Evolutionary conservation across 2,797 vertebrate genomes (phyloP).

Genomic region (Rhinophrynus dorsalis): DNA sequence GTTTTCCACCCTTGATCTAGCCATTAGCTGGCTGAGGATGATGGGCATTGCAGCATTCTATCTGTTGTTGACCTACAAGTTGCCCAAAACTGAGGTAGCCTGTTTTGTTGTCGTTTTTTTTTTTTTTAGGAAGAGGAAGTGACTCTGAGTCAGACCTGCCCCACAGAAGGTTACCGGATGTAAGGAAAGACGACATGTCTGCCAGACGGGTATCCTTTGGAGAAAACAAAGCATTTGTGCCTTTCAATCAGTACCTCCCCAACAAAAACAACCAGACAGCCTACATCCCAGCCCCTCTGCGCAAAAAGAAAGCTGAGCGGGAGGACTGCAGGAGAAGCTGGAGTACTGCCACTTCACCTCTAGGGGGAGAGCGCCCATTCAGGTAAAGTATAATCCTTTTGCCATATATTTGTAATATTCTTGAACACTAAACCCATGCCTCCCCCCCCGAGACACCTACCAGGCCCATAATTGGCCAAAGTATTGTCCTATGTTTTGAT

Average conservation of each 20-base stretch:
- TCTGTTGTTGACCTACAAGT: too few species aligned
- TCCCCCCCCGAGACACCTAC: too few species aligned
- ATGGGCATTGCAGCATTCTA: too few species aligned
- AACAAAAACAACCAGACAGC: constrained; percentile 93
- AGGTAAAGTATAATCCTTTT: constrained; percentile 72
- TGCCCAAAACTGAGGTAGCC: too few species aligned
- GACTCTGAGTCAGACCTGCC: constrained; percentile 91
- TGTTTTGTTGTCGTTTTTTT: constrained; percentile 5
- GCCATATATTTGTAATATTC: neutral
- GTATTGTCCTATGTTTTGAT: too few species aligned
- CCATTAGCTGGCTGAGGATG: too few species aligned
- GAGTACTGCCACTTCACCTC: constrained; percentile 87
- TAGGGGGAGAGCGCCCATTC: constrained; percentile 86
- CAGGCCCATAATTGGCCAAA: too few species aligned
- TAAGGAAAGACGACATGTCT: constrained; percentile 95
- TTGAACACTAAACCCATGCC: too few species aligned
- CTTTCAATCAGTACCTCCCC: constrained; percentile 98
- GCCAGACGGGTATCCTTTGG: constrained; percentile 86
- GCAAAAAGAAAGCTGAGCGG: constrained; percentile 79
- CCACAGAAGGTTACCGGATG: constrained; percentile 88
- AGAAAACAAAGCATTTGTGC: constrained; percentile 86
- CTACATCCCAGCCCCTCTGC: constrained; percentile 81
- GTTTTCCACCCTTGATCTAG: too few species aligned
- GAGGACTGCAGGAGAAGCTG: constrained; percentile 87
- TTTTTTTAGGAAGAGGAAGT: constrained; percentile 83